Conservation (phyloP, 2,888 invertebrate genomes). For the Yponomeuta sedellus region DNA sequence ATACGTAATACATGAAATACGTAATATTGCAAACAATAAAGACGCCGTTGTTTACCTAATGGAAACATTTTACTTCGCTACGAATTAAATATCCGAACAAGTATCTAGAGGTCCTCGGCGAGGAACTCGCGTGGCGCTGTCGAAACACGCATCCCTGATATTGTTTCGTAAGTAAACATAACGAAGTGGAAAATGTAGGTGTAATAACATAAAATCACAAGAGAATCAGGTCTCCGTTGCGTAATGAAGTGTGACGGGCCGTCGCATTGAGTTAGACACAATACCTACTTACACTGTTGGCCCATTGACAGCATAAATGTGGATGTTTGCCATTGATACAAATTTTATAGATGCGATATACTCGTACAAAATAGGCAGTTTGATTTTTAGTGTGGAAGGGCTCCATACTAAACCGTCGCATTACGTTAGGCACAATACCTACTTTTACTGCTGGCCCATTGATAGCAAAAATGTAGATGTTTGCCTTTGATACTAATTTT, state of each 20-base stretch:
- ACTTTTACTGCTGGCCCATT: background rate
- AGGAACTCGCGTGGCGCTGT: background rate
- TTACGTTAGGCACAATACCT: background rate
- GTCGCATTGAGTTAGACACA: background rate
- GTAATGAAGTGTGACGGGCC: background rate
- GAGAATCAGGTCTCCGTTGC: background rate
- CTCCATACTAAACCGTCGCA: too few relatives aligned
- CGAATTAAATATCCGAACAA: background rate
- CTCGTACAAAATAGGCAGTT: too few relatives aligned
- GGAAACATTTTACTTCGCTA: background rate
- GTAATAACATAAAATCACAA: background rate
- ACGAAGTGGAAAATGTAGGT: background rate
- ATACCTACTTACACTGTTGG: background rate
- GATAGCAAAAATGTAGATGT: background rate
- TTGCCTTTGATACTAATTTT: background rate
- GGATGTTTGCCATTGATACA: background rate
- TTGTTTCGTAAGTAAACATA: background rate
- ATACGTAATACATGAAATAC: background rate
- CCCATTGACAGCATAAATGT: background rate
- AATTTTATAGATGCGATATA: too few relatives aligned
- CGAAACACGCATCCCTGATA: background rate
- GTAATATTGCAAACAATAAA: background rate
- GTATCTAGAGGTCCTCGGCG: background rate
- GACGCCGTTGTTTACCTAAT: constrained; percentile 1
- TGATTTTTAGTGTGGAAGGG: too few relatives aligned